phyloP scores from a whole-genome alignment of 2,888 invertebrate genomes.

The Subacronicta megacephala region DNA sequence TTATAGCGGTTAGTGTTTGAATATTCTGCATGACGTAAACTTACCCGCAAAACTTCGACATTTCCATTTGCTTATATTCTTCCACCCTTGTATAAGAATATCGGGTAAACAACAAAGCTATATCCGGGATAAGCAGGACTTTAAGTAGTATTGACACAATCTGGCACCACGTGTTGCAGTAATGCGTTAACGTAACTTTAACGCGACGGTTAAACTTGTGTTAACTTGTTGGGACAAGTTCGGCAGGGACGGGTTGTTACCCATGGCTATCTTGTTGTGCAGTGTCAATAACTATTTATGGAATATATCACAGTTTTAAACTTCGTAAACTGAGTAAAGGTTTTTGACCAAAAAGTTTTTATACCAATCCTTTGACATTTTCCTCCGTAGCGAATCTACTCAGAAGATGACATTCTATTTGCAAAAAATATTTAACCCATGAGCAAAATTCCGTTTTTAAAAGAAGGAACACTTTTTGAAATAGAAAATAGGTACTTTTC shows the following conservation, averaged over 20 bases:
- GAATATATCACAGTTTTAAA: background rate
- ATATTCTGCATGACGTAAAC: too few species aligned
- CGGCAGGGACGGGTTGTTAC: conserved; percentile 34
- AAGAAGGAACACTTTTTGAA: conserved; percentile 2
- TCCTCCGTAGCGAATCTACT: too few species aligned
- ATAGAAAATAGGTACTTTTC: conserved; percentile 5
- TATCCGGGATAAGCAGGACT: conserved; percentile 20
- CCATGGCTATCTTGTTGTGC: conserved; percentile 11
- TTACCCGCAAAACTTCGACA: too few species aligned
- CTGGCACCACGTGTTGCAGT: conserved; percentile 29
- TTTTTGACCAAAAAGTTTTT: too few species aligned
- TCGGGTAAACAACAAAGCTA: conserved; percentile 10
- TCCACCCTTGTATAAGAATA: background rate
- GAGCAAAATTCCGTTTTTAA: conserved; percentile 38
- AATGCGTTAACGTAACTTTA: conserved; percentile 30
- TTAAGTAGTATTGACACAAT: conserved; percentile 40
- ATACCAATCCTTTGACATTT: too few species aligned
- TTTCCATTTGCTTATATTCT: background rate
- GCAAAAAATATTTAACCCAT: conserved; percentile 17
- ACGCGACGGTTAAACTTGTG: conserved; percentile 39
- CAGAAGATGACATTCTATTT: conserved; percentile 23
- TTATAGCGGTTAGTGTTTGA: too few species aligned
- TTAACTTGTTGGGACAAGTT: conserved; percentile 44
- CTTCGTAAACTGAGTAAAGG: background rate
- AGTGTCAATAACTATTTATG: conserved; percentile 4